A percentile compares a stretch with the other conserved stretches of the same genome.
phyloP scores from a whole-genome alignment of 2,113 vertebrate species.

The Mus pahari region DNA sequence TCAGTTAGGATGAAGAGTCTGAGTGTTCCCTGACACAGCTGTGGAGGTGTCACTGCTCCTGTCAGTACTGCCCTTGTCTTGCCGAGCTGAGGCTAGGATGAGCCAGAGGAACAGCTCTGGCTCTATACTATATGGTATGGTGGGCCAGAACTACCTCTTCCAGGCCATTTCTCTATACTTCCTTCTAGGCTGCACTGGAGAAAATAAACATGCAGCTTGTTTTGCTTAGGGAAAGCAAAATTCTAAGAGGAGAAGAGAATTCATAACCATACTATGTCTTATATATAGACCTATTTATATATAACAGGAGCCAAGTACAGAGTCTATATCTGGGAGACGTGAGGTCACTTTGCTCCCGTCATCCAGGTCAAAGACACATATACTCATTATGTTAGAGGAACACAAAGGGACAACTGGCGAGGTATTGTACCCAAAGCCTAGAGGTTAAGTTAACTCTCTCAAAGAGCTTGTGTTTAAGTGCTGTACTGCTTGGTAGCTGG shows the following conservation, averaged over 20 bases:
- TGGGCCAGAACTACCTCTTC: not conserved
- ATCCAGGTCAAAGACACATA: not conserved
- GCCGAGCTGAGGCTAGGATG: not conserved
- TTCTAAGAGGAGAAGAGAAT: not conserved
- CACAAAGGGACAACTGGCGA: not conserved
- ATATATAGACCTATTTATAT: not conserved
- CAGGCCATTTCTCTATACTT: not conserved
- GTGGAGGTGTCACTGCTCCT: too few species aligned
- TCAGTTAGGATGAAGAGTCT: not conserved
- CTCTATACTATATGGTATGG: not conserved
- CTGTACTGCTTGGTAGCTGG: not conserved
- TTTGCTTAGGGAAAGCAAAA: not conserved
- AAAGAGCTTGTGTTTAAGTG: not conserved
- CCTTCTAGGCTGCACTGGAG: not conserved
- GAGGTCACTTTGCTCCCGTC: not conserved
- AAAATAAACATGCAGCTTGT: not conserved
- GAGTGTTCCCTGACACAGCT: not conserved
- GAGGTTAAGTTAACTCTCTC: not conserved
- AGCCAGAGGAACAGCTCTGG: not conserved
- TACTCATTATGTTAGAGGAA: not conserved
- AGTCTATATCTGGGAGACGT: not conserved
- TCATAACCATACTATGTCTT: not conserved
- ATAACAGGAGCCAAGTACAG: not conserved
- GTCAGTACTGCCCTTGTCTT: not conserved
- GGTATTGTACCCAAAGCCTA: not conserved